Evolutionary conservation across 2,797 vertebrate species (phyloP).

Genomic region (Hypotaenidia philippensis): DNA sequence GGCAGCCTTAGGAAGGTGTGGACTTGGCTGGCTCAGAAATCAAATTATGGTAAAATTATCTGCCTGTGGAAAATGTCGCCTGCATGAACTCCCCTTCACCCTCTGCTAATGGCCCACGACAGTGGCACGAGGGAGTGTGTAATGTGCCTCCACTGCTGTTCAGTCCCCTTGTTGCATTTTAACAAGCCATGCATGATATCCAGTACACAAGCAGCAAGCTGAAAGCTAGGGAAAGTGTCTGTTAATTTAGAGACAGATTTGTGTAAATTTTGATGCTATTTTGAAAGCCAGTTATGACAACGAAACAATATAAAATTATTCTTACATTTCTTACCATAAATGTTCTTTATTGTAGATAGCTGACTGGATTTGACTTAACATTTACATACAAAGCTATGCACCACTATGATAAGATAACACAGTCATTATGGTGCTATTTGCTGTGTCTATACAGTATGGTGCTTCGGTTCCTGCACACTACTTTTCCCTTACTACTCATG

Average conservation of each 20-base stretch:
- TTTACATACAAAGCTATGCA: slow-evolving; percentile 19
- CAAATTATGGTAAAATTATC: neutral
- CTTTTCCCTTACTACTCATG: slow-evolving; percentile 4
- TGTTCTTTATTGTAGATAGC: neutral
- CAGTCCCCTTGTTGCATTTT: neutral
- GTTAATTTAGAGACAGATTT: neutral
- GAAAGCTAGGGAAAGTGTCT: neutral
- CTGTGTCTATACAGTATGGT: slow-evolving; percentile 6
- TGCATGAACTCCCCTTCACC: neutral
- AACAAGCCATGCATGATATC: neutral
- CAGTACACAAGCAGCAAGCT: neutral
- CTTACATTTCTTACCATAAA: neutral
- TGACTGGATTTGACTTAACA: neutral
- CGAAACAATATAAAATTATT: neutral
- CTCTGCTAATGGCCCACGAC: neutral
- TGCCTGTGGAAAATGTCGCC: neutral
- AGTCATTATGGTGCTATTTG: slow-evolving; percentile 18
- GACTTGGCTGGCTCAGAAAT: neutral
- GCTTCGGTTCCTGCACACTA: slow-evolving; percentile 19
- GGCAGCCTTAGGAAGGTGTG: neutral
- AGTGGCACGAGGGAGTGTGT: neutral
- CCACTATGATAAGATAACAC: slow-evolving; percentile 25
- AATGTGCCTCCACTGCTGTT: neutral
- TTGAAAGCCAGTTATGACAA: neutral
- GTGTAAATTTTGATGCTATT: neutral